A percentile compares a stretch with the other conserved stretches of the same genome.
These are phyloP conservation scores for Platygyra sinensis DNA, from an alignment of 64 coral and sea anemone genomes.

Conservation along the genomic window DNA sequence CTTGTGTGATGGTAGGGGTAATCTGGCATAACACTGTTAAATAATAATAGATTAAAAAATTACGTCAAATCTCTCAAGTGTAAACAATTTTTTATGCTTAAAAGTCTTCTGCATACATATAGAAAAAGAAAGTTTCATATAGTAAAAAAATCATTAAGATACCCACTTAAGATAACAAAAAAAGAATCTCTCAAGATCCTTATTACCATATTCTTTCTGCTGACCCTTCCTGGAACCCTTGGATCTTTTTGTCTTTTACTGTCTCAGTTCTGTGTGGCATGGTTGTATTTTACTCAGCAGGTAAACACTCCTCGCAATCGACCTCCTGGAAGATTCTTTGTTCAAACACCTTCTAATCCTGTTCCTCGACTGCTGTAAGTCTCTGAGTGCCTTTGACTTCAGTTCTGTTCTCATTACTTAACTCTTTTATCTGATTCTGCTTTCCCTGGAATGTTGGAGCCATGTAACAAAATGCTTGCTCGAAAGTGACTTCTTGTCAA, in stretches of 20 bases:
- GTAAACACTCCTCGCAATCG: constrained; percentile 14
- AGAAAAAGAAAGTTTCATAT: no score
- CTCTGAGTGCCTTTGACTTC: background rate
- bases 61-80: no score
- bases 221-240: background rate
- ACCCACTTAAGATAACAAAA: no score
- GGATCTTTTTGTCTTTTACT: background rate
- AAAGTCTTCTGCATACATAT: no score
- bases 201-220: no score
- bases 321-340: constrained; percentile 21
- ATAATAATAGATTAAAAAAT: no score
- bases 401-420: background rate
- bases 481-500: background rate
- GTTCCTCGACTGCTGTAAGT: constrained; percentile 40
- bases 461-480: background rate
- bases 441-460: background rate
- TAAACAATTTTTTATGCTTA: no score
- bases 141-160: no score
- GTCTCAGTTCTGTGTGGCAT: background rate
- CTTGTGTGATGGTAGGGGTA: no score
- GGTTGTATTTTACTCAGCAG: constrained; percentile 16
- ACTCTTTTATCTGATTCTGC: background rate
- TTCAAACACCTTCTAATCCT: constrained; percentile 32
- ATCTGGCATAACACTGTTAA: no score
- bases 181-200: no score